Conservation (phyloP, 1,140 invertebrate species). For the Caenorhabditis remanei region DNA sequence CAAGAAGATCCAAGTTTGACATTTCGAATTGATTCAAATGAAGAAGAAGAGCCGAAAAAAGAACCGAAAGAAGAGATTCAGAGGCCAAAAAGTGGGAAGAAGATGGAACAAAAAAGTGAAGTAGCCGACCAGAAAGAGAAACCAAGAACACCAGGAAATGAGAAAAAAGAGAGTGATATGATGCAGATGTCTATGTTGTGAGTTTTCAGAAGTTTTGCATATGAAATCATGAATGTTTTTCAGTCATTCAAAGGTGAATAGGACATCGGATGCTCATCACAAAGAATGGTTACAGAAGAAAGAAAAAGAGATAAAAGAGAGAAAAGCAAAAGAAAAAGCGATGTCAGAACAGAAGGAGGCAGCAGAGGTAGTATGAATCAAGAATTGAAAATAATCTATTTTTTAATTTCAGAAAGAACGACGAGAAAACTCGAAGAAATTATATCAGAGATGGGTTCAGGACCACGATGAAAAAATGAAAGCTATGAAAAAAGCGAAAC, state of each 20-base stretch:
- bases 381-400: not conserved
- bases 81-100: not conserved
- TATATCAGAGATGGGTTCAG: constrained; percentile 43
- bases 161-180: not conserved
- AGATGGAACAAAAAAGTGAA: not conserved
- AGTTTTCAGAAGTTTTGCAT: not conserved
- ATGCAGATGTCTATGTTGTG: constrained; percentile 18
- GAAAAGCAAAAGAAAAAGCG: constrained; percentile 26
- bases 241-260: not conserved
- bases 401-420: constrained; percentile 42
- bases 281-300: constrained; percentile 49
- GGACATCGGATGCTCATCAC: not conserved
- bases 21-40: not conserved
- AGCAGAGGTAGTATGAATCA: not conserved
- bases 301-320: constrained; percentile 20
- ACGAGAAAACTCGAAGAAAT: constrained; percentile 10
- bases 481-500: not conserved
- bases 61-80: not conserved
- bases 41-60: not conserved
- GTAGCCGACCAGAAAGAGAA: not conserved
- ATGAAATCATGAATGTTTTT: not conserved
- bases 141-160: not conserved
- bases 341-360: constrained; percentile 8
- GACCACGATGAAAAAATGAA: constrained; percentile 49
- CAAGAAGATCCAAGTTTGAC: constrained; percentile 23